Base-by-base conservation (phyloP, 2,113 vertebrate genomes). In the Vanacampus margaritifer region DNA sequence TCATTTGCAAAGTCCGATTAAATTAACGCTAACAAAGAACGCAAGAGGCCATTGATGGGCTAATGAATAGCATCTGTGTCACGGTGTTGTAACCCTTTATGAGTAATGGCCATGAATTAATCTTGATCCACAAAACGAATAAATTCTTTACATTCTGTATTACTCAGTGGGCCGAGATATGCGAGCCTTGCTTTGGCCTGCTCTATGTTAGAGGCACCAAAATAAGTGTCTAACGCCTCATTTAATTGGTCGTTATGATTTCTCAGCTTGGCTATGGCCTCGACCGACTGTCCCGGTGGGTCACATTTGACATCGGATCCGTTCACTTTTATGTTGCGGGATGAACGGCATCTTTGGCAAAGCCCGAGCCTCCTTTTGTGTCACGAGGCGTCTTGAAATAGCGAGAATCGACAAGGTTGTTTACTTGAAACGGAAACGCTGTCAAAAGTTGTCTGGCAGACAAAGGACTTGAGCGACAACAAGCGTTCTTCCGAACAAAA, bases 401-500 rank as follows among this genome's bases (percentile, higher is more conserved):
- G 83, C 81, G 65, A 65, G 36, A 78, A 76, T 70, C 59, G 76
- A 82, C 73, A 78, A 43, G 81, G 74, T 69, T 76, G 78, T 78
- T 78, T 68, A 84, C 81, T 85, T 80, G 65, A 88, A 89, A 85
- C 74, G 67, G 65, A 88, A 89, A 85, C 73, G 71, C 83, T 89
- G 86, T 89, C 86, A 87, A 80, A 87, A 83, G 79, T 86, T 84
- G 69, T 72, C 64, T 84, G 86, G 78, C 77, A 87, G 81, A 87
- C 78, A 86, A 84, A 87, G 78, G 76, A 78, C 71, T 19, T 59
- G 59, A 9, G 73, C 35, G 67, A 79, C 84, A 83, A 83, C 82
- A 81, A 26, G 82, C 58, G 74, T 81, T 80, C 72, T 77, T 79
- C 67, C 69, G 80, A 88, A 85, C 70, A 86, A 80, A 84, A 82